Base-by-base conservation (phyloP, 2,113 vertebrate species). In the Calcarius ornatus region DNA sequence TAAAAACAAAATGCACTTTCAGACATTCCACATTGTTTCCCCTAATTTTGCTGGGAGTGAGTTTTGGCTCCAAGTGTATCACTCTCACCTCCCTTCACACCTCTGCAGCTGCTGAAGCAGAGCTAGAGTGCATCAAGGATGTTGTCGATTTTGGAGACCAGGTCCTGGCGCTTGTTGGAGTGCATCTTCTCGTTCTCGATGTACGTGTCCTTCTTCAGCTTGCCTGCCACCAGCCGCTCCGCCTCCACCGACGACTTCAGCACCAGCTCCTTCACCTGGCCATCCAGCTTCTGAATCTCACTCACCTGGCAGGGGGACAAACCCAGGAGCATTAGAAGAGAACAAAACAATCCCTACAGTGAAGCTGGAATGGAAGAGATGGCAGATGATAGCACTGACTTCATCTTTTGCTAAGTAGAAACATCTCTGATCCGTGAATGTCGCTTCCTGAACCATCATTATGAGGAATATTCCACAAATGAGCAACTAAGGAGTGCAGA, bases 141-240 rank as follows among this genome's bases (percentile, higher is more conserved):
- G 97, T 98, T 99, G 98, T 99, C 99, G 0, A 99, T 99, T 97
- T 99, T 99, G 92, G 98, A 92, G 89, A 99, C 98, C 70, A 99
- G 97, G 96, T 99, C 99, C 93, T 99, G 99, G 38, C 99, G 98
- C 98, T 98, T 99, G 96, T 93, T 94, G 21, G 98, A 97, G 96
- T 99, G 98, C 59, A 97, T 98, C 98, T 99, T 99, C 96, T 99
- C 99, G 0, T 98, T 99, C 92, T 99, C 99, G 0, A 99, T 97
- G 97, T 99, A 99, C 0, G 98, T 98, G 90, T 99, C 99, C 96
- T 99, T 99, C 98, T 99, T 99, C 57, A 99, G 98, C 92, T 99
- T 99, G 38, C 99, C 99, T 0, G 99, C 99, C 53, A 99, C 99
- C 95, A 99, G 98, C 16, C 99, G 98, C 96, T 99, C 99, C 0